Percentiles rank a stretch among this genome's conserved stretches.
Evolutionary conservation across 2,113 vertebrate genomes (phyloP).

Genomic region (Riparia riparia): DNA sequence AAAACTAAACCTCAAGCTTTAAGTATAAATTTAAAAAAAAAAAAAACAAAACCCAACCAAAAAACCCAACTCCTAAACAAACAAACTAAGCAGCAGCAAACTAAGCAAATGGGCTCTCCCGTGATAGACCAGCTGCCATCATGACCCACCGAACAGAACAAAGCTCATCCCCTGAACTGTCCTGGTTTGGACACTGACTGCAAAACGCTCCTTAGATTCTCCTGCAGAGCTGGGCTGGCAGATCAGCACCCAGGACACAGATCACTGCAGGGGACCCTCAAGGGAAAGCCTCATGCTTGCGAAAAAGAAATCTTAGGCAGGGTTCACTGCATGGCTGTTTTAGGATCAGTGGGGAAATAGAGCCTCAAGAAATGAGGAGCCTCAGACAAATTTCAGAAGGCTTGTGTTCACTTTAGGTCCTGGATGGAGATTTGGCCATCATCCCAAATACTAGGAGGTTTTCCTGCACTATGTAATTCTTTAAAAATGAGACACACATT

Average conservation of each 20-base stretch:
- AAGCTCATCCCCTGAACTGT: accelerated
- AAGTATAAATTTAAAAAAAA: neutral
- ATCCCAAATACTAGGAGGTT: neutral
- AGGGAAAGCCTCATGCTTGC: accelerated
- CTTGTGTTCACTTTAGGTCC: neutral
- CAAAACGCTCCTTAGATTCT: neutral
- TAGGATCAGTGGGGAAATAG: neutral
- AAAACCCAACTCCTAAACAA: neutral
- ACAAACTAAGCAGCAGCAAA: neutral
- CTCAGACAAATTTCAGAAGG: neutral
- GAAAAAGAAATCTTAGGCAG: neutral
- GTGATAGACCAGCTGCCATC: accelerated
- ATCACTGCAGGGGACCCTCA: accelerated
- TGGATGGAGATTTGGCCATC: neutral
- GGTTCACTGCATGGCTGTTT: neutral
- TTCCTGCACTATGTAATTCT: neutral
- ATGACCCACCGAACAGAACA: neutral
- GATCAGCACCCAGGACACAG: neutral
- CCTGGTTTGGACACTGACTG: accelerated
- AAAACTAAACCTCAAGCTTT: neutral
- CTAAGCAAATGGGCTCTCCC: neutral
- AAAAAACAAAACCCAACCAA: neutral
- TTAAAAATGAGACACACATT: neutral
- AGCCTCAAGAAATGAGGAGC: neutral
- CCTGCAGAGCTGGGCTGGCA: neutral